phyloP scores from a whole-genome alignment of 1,140 invertebrate species.

The Neotoxoptera formosana region DNA sequence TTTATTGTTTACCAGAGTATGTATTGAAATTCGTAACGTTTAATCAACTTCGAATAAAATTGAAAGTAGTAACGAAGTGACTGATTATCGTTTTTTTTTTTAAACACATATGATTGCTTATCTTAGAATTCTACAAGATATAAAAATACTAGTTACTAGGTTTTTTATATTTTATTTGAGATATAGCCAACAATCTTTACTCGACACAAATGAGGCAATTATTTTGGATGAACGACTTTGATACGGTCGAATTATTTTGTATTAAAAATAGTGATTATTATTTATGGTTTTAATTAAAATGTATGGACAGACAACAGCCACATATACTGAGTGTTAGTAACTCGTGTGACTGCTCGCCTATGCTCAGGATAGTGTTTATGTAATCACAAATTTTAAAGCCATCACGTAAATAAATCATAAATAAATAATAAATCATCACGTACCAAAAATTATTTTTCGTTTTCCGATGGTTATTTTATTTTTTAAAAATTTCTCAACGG shows the following conservation, averaged over 20 bases:
- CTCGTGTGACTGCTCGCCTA: not conserved
- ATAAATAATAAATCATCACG: not conserved
- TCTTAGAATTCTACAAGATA: not conserved
- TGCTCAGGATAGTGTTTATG: not conserved
- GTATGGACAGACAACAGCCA: not conserved
- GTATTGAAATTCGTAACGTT: not conserved
- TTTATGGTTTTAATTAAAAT: not conserved
- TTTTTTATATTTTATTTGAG: not conserved
- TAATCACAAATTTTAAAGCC: not conserved
- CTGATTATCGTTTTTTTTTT: not conserved
- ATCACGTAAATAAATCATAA: too few relatives aligned
- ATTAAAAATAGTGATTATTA: not conserved
- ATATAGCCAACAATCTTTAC: not conserved
- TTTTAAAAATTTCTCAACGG: not conserved
- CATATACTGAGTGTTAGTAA: not conserved
- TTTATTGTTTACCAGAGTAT: too few relatives aligned
- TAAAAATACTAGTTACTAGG: not conserved
- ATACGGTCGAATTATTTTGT: not conserved
- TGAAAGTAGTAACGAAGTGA: not conserved
- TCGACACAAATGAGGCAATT: not conserved
- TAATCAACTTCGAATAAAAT: not conserved
- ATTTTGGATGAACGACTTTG: not conserved
- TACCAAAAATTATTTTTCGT: not conserved
- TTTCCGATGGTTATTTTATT: not conserved
- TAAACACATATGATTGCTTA: too few relatives aligned